A percentile compares a stretch with the other conserved stretches of the same genome.
Evolutionary conservation across 2,888 invertebrate genomes (phyloP).

Genomic region (Sphecodes monilicornis): DNA sequence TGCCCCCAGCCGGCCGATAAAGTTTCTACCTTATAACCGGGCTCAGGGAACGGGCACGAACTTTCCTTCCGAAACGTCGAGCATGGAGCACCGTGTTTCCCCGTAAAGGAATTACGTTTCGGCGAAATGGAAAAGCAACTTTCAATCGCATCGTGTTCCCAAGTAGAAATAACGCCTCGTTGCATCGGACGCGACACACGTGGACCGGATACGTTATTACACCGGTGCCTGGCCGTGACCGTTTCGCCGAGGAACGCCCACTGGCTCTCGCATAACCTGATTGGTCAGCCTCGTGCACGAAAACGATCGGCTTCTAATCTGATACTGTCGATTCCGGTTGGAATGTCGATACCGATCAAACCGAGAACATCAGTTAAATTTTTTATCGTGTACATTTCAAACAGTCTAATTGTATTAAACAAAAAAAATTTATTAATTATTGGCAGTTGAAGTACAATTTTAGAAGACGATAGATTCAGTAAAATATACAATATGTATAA

Average conservation of each 20-base stretch:
- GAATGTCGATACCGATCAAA: not conserved
- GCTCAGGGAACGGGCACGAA: constrained; percentile 21
- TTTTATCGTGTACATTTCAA: too few relatives aligned
- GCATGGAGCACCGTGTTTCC: constrained; percentile 9
- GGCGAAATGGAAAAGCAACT: constrained; percentile 7
- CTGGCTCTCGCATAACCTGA: not conserved
- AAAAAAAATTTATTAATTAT: not conserved
- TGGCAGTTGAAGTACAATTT: too few relatives aligned
- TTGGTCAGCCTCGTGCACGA: not conserved
- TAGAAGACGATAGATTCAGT: not conserved
- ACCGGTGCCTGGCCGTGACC: not conserved
- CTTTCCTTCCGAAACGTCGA: constrained; percentile 29
- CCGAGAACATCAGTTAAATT: too few relatives aligned
- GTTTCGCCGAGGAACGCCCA: not conserved
- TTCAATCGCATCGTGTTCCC: constrained; percentile 15
- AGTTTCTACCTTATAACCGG: constrained; percentile 32
- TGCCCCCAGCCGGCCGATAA: constrained; percentile 28
- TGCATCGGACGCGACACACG: not conserved
- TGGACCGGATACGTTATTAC: not conserved
- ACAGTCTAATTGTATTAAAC: not conserved
- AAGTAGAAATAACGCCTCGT: not conserved
- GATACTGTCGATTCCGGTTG: not conserved
- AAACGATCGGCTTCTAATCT: not conserved
- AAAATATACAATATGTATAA: not conserved
- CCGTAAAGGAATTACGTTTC: constrained; percentile 28